Evolutionary conservation across 2,113 vertebrate species (phyloP).

Genomic region (Eretmodus cyanostictus): DNA sequence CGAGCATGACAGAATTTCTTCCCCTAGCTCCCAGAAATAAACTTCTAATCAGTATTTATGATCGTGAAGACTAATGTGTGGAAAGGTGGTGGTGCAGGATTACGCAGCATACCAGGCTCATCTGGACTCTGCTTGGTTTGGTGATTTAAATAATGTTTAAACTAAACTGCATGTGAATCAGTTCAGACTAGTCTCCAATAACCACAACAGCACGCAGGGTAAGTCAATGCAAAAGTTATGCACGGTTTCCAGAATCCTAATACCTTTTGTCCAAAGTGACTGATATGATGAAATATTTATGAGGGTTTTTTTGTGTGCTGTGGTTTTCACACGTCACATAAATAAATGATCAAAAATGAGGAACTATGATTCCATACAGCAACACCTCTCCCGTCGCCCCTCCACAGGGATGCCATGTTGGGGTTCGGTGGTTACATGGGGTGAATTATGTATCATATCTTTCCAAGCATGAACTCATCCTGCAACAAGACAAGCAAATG

Average conservation of each 20-base stretch:
- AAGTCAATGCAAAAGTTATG: background rate
- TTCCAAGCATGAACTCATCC: background rate
- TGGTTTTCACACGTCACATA: background rate
- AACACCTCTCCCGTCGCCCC: background rate
- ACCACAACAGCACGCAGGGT: background rate
- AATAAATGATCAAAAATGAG: constrained; percentile 14
- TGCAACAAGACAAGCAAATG: background rate
- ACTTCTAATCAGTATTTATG: background rate
- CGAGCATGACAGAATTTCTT: background rate
- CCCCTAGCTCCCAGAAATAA: background rate
- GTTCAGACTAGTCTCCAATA: background rate
- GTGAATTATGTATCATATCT: constrained; percentile 37
- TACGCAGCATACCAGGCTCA: background rate
- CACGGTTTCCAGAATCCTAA: background rate
- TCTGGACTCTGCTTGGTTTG: background rate
- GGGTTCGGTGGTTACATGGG: background rate
- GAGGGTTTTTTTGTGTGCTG: background rate
- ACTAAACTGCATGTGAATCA: background rate
- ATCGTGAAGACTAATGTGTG: background rate
- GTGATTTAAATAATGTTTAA: background rate
- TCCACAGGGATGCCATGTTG: background rate
- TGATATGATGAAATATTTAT: background rate
- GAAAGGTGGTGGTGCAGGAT: background rate
- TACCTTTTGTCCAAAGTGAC: background rate
- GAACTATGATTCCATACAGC: background rate